phyloP scores from a whole-genome alignment of 2,888 invertebrate species.

The Meliscaeva auricollis region DNA sequence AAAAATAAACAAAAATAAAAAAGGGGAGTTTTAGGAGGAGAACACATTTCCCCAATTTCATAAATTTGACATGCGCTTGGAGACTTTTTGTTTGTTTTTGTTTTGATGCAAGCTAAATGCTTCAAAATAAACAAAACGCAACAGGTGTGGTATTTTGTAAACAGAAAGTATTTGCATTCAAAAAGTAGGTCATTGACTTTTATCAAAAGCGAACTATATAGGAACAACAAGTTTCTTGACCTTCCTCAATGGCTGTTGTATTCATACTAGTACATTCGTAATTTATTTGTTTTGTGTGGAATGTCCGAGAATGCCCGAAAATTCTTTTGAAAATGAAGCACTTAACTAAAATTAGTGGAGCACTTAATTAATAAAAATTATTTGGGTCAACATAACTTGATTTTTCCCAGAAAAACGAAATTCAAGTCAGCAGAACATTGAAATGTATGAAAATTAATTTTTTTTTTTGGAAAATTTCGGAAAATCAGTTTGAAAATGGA shows the following conservation, averaged over 20 bases:
- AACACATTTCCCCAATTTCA: not conserved
- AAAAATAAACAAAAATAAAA: not conserved
- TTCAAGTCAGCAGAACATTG: too few species aligned
- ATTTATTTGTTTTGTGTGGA: too few species aligned
- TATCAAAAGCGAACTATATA: not conserved
- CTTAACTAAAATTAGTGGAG: too few species aligned
- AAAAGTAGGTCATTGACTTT: not conserved
- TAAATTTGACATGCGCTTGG: conserved; percentile 1
- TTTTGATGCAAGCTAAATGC: conserved; percentile 20
- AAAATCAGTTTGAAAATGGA: too few species aligned
- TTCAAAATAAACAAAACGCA: conserved; percentile 20
- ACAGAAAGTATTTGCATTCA: not conserved
- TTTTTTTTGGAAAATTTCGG: too few species aligned
- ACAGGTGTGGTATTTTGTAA: conserved; percentile 22
- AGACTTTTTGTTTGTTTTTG: conserved; percentile 11
- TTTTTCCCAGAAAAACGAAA: too few species aligned
- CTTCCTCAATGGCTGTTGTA: conserved; percentile 37
- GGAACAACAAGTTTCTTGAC: conserved; percentile 8
- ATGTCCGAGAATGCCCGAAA: too few species aligned
- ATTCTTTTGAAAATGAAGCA: too few species aligned
- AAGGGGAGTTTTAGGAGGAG: not conserved
- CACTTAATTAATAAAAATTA: too few species aligned
- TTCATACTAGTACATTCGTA: not conserved
- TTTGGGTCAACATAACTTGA: too few species aligned
- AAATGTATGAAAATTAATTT: too few species aligned